These are phyloP conservation scores for Samia ricini DNA, from an alignment of 1,140 invertebrate genomes.

Conservation along the genomic window DNA sequence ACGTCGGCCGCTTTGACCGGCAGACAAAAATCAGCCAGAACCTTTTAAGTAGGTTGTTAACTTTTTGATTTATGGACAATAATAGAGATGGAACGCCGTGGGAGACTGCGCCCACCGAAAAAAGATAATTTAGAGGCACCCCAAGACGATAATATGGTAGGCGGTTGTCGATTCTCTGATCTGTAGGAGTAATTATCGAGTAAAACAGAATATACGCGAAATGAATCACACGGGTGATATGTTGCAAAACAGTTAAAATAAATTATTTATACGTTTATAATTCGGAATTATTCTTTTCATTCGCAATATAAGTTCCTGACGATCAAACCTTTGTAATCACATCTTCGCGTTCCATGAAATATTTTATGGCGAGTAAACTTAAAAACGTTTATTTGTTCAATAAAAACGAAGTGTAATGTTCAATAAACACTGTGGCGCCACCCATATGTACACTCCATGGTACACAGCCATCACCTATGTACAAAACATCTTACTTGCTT, in stretches of 20 bases:
- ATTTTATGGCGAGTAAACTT: constrained; percentile 33
- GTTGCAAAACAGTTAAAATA: neutral
- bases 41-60: constrained; percentile 77
- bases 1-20: constrained; percentile 66
- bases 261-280: neutral
- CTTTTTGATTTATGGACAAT: constrained; percentile 77
- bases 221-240: constrained; percentile 7
- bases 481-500: constrained; percentile 5
- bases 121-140: constrained; percentile 72
- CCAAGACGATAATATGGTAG: constrained; percentile 62
- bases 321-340: constrained; percentile 24
- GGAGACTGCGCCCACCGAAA: constrained; percentile 67
- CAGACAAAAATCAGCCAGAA: constrained; percentile 68
- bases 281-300: constrained; percentile 19
- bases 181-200: constrained; percentile 16
- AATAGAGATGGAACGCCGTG: constrained; percentile 75
- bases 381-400: constrained; percentile 27
- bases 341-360: constrained; percentile 32
- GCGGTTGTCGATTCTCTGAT: constrained; percentile 42
- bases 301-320: constrained; percentile 23
- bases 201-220: constrained; percentile 2
- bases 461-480: constrained; percentile 1
- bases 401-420: constrained; percentile 26
- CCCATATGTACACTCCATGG: constrained; percentile 18
- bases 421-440: constrained; percentile 36